Base-by-base conservation (phyloP, 2,888 invertebrate species). In the Drosophila suboccidentalis region DNA sequence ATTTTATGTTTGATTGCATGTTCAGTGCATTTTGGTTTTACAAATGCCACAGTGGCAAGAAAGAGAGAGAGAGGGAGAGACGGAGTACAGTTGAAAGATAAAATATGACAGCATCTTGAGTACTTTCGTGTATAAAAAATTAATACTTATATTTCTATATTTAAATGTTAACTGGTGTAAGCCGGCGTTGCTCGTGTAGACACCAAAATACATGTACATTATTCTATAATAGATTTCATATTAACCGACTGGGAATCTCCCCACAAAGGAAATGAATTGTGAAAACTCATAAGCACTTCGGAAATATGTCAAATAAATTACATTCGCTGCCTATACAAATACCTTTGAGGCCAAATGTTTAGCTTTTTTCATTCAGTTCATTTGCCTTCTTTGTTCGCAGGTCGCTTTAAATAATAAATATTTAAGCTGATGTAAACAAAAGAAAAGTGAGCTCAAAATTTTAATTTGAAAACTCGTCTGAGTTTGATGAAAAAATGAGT, bases 1-100 rank as follows among this genome's bases (percentile, higher is more conserved):
- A 69, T 76, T 80, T 69, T 58, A 72, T 76, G 78, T 76, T 69
- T 78, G 75, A 75, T 80, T 80, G 76, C 69, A 66, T 72, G 77
- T 60, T 62, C 55, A 39, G 19, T 59, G 76, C 80, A 63, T 75
- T 74, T 73, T 70, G 75, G 67, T 71, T 79, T 70, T 47, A 62
- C 68, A 67, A 71, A 60, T 61, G 50, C 65, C 59, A 55, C 75
- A 77, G 59, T 64, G 67, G 46, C 71, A 46, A 41, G 22, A 26
- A 19, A 17, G 38, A 13, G 22, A 32, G 15, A 2, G 19, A 22
- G 15, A 26, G 34, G 10, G 19, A 38, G 22, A 19, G 22, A 19
- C n/a, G 32, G 17, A 34, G 47, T 34, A 29, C 15, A 22, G 38
- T 34, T 44, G n/a, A 44, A 55, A 15, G 44, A 19, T 44, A 46